Evolutionary conservation across 2,888 invertebrate genomes (phyloP).

Genomic region (Mythimna loreyi): DNA sequence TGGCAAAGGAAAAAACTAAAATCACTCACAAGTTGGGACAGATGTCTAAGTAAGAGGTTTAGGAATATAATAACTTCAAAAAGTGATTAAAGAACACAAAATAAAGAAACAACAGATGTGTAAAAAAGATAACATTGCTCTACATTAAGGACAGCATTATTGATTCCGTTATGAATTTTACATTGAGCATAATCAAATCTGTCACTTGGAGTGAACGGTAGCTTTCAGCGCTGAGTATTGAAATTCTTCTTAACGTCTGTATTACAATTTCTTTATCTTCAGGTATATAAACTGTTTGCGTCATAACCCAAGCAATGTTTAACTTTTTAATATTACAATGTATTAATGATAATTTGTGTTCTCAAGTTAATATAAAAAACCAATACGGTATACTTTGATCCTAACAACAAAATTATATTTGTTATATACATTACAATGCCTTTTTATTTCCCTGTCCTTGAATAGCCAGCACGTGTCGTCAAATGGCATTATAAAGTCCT

Average conservation of each 20-base stretch:
- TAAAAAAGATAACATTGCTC: background rate
- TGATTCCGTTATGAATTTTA: slow-evolving; percentile 10
- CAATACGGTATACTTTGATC: background rate
- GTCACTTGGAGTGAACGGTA: background rate
- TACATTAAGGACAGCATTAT: background rate
- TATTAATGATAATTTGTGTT: background rate
- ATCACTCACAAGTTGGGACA: background rate
- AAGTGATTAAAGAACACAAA: background rate
- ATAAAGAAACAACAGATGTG: background rate
- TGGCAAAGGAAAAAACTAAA: slow-evolving; percentile 14
- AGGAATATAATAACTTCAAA: background rate
- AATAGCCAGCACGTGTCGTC: background rate
- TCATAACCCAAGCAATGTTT: background rate
- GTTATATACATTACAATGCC: background rate
- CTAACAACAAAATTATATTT: background rate
- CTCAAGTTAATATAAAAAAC: background rate
- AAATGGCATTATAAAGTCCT: background rate
- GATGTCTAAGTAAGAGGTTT: background rate
- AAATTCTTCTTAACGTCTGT: background rate
- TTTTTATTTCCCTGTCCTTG: slow-evolving; percentile 23
- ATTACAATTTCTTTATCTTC: background rate
- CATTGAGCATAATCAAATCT: background rate
- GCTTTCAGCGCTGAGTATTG: background rate
- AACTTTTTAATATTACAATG: background rate
- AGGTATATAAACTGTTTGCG: background rate